Conservation (phyloP, 2,888 invertebrate species). For the Diogma glabrata region DNA sequence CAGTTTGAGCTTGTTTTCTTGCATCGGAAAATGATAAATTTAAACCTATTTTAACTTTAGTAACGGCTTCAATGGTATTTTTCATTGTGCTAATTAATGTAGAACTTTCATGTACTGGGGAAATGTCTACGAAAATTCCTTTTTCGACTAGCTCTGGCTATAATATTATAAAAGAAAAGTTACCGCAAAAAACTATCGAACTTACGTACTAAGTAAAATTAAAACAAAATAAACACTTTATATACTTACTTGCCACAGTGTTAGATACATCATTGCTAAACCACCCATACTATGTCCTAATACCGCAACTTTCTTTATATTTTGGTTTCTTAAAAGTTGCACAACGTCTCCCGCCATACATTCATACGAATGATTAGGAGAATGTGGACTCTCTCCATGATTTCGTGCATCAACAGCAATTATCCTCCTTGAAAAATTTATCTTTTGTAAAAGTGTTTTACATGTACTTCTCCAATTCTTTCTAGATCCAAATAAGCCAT, state of each 20-base stretch:
- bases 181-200: no score
- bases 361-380: conserved; percentile 56
- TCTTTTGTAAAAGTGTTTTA: conserved; percentile 46
- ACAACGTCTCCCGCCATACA: conserved; percentile 67
- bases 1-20: conserved; percentile 51
- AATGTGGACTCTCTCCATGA: conserved; percentile 88
- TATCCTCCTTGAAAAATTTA: conserved; percentile 52
- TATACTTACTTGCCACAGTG: conserved; percentile 62
- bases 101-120: conserved; percentile 47
- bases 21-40: conserved; percentile 57
- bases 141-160: conserved; percentile 52
- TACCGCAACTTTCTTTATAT: conserved; percentile 51
- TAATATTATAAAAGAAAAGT: background rate
- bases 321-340: conserved; percentile 49
- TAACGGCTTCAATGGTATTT: conserved; percentile 53
- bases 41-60: conserved; percentile 44
- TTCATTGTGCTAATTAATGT: conserved; percentile 50
- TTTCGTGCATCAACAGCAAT: conserved; percentile 82
- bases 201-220: no score
- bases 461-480: conserved; percentile 75
- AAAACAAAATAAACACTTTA: conserved; percentile 27
- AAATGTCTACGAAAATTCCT: conserved; percentile 60
- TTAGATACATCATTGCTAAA: conserved; percentile 75
- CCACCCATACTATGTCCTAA: conserved; percentile 96
- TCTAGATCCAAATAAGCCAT: conserved; percentile 80